Evolutionary conservation across 2,797 vertebrate genomes (phyloP).

Genomic region (Yasuhikotakia modesta): DNA sequence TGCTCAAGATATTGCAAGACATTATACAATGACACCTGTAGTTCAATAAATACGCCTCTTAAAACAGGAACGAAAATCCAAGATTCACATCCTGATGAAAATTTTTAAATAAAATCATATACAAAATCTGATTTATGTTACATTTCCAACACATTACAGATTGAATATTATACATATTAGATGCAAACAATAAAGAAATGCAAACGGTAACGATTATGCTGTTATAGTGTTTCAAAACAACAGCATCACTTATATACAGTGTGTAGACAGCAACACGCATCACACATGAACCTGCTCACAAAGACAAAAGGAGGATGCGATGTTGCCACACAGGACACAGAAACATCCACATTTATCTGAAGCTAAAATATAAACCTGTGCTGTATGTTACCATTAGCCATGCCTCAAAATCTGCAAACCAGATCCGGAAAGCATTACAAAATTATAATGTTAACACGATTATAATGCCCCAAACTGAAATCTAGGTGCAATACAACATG

Average conservation of each 20-base stretch:
- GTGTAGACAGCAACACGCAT: background rate
- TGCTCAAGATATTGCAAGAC: background rate
- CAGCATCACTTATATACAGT: background rate
- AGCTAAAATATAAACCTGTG: background rate
- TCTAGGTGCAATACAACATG: conserved; percentile 7
- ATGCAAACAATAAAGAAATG: background rate
- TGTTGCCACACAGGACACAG: conserved; percentile 29
- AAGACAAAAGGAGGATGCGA: conserved; percentile 4
- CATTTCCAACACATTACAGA: too few relatives aligned
- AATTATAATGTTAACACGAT: background rate
- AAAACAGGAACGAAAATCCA: background rate
- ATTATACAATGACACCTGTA: background rate
- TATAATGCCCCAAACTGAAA: background rate
- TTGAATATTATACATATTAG: background rate
- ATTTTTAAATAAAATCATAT: background rate
- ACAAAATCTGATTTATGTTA: too few relatives aligned
- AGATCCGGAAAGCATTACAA: background rate
- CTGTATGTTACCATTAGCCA: background rate
- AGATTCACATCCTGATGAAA: background rate
- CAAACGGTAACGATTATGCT: background rate
- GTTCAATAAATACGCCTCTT: background rate
- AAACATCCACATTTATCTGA: conserved; percentile 11
- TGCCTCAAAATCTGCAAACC: background rate
- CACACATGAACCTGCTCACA: background rate
- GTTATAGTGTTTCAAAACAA: background rate